Percentiles rank a stretch among this genome's conserved stretches.
These are phyloP conservation scores for Dicyrtoma fusca DNA, from an alignment of 2,888 invertebrate species.

Conservation along the genomic window DNA sequence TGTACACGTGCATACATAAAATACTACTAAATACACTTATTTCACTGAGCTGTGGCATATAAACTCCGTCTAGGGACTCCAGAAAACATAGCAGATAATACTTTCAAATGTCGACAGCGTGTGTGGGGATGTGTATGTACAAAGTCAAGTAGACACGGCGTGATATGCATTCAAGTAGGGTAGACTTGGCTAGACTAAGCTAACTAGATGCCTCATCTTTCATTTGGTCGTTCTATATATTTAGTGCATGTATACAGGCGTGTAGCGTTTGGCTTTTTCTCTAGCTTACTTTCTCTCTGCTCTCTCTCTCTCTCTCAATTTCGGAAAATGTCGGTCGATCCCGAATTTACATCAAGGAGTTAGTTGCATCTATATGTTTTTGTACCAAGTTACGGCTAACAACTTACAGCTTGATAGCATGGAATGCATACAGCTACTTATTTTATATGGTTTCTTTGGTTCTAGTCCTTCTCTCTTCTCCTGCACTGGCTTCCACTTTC, in stretches of 20 bases:
- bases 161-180: not conserved
- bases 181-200: not conserved
- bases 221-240: constrained; percentile 10
- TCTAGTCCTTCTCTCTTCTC: not conserved
- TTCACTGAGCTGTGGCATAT: not conserved
- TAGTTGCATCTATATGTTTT: no score
- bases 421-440: not conserved
- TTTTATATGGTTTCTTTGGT: not conserved
- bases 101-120: not conserved
- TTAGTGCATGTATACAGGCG: no score
- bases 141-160: not conserved
- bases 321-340: constrained; percentile 12
- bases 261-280: not conserved
- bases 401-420: no score
- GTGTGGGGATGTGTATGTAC: not conserved
- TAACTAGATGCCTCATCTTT: constrained; percentile 14
- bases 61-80: not conserved
- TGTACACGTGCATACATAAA: not conserved
- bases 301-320: not conserved
- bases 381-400: no score
- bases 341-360: constrained; percentile 15
- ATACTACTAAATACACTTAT: not conserved
- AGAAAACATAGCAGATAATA: no score
- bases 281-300: not conserved
- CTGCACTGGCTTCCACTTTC: not conserved